Conservation (phyloP, 2,113 vertebrate genomes). For the Ictalurus furcatus region DNA sequence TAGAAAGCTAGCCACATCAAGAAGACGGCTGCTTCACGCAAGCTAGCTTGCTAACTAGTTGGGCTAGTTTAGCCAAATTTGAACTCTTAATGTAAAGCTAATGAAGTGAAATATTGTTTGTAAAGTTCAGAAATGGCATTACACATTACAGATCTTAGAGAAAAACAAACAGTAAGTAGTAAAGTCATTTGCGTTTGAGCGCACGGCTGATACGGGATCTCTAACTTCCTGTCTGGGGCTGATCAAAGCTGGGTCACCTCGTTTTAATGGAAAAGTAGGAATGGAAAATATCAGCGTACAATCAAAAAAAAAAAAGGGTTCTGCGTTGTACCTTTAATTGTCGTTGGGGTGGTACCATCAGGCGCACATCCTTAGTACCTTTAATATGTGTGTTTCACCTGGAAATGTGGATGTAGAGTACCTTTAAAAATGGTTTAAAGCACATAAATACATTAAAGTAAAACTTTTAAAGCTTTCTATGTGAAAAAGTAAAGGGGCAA, state of each 20-base stretch:
- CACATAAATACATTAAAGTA: not conserved
- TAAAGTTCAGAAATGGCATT: not conserved
- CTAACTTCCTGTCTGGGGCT: not conserved
- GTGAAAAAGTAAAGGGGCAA: not conserved
- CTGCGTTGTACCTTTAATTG: not conserved
- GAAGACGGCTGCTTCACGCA: not conserved
- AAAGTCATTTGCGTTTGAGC: not conserved
- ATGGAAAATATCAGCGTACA: not conserved
- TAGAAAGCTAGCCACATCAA: not conserved
- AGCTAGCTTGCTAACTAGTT: not conserved
- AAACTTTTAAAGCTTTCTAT: not conserved
- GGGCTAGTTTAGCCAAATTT: not conserved
- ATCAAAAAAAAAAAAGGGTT: not conserved
- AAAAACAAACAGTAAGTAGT: not conserved
- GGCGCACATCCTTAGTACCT: not conserved
- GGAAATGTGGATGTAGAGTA: not conserved
- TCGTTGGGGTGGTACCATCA: not conserved
- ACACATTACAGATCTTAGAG: not conserved
- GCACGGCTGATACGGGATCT: not conserved
- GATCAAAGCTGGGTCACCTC: conserved; percentile 12
- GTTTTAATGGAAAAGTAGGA: not conserved
- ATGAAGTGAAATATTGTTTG: not conserved
- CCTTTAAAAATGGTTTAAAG: not conserved
- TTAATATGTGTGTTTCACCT: not conserved
- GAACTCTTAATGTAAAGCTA: not conserved